phyloP scores from a whole-genome alignment of 2,888 invertebrate species.

The Laspeyria flexula region DNA sequence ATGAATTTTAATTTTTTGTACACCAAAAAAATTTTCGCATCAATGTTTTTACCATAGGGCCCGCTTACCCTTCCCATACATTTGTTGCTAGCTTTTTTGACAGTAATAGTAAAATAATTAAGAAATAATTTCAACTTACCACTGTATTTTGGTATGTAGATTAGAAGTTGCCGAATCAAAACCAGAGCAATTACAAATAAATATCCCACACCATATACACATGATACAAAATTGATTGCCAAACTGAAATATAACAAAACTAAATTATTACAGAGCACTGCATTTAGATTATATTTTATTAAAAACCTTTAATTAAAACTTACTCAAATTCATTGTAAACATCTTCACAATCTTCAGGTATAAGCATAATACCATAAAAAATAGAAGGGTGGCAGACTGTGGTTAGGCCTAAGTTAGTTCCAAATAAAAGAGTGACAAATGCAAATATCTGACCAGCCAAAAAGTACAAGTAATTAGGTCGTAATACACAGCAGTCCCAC shows the following conservation, averaged over 20 bases:
- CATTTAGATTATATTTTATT: no score
- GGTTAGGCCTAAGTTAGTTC: slow-evolving; percentile 93
- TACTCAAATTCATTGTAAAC: slow-evolving; percentile 93
- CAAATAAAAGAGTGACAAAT: slow-evolving; percentile 89
- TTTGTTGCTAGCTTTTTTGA: no score
- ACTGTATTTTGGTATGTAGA: slow-evolving; percentile 77
- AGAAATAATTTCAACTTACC: slow-evolving; percentile 53
- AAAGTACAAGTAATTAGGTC: slow-evolving; percentile 92
- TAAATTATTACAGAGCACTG: neutral
- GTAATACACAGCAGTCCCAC: slow-evolving; percentile 94
- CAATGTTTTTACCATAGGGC: no score
- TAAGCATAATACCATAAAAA: slow-evolving; percentile 88
- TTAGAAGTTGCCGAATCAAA: slow-evolving; percentile 73
- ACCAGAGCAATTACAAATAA: slow-evolving; percentile 75
- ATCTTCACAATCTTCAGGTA: slow-evolving; percentile 94
- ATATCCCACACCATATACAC: slow-evolving; percentile 79
- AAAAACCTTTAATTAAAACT: no score
- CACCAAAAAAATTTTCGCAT: no score
- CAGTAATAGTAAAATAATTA: no score
- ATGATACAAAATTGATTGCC: slow-evolving; percentile 85
- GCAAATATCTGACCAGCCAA: slow-evolving; percentile 89
- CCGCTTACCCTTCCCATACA: no score
- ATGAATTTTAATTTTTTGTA: no score
- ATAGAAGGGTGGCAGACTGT: slow-evolving; percentile 94
- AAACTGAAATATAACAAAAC: slow-evolving; percentile 66